Evolutionary conservation across 2,797 vertebrate genomes (phyloP), one percentile per base, ranked within the genome.

Genomic region (Atherinosoma microstoma): DNA sequence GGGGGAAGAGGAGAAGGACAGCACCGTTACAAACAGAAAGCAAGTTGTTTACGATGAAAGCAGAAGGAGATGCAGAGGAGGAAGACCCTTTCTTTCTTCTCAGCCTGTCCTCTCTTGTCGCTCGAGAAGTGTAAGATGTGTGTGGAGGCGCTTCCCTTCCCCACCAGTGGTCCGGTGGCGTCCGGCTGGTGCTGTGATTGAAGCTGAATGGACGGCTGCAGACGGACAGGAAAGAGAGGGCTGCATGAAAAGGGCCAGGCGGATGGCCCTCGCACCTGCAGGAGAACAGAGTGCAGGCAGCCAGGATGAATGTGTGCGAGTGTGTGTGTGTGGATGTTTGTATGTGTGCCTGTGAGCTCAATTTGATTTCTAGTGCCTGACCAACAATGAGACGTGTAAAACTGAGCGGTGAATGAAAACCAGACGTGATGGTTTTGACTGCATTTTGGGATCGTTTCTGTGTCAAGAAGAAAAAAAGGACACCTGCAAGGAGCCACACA

Each of bases 191-290:
- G 94, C 94, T 91, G 91, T 63, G 85, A 87, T 94, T 86, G 82
- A 94, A 93, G 94, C 95, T 97, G 96, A 98, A 95, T 92, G 85
- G 89, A 88, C 76, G 79, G 67, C 85, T 90, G 94, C 95, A 96
- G 95, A 95, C 94, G 93, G 90, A 95, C 97, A 96, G 97, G 97
- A 94, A 97, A 97, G 89, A 85, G 82, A 88, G 89, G 83, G 87
- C 4, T 82, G 85, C 82, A 93, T 96, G 95, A 96, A 97, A 96
- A 95, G 94, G 94, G 92, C 87, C 94, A 94, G 93, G 94, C 91
- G 94, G 94, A 95, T 94, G 96, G 95, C 87, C 94, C 94, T 94
- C 91, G 90, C 90, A 95, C 94, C 94, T 94, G 94, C 94, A 91
- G 90, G 87, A 78, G 87, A 93, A 92, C 93, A 94, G 92, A 91